Conservation (phyloP, 2,797 vertebrate species). For the Florisuga fusca region DNA sequence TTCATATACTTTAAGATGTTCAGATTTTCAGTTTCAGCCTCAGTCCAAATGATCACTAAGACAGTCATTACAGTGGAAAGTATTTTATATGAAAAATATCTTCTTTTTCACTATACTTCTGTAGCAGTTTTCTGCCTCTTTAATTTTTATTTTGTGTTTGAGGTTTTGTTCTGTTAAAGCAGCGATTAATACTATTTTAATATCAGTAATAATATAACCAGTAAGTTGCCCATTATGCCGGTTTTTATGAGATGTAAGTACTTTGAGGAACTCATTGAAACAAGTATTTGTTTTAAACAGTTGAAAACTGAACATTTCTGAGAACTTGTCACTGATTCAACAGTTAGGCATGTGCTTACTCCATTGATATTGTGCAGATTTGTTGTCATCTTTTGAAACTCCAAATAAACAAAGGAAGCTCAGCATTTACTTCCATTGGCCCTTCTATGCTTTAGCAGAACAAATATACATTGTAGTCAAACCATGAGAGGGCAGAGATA, state of each 20-base stretch:
- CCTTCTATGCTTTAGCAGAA: neutral
- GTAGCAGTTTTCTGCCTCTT: neutral
- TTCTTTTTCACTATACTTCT: neutral
- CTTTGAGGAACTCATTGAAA: neutral
- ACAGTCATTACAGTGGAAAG: neutral
- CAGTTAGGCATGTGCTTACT: neutral
- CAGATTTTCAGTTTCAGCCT: neutral
- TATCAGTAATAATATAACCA: neutral
- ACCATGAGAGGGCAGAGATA: neutral
- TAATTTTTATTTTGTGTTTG: neutral
- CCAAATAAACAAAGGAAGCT: neutral
- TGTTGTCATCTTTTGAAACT: neutral
- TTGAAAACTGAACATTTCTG: neutral
- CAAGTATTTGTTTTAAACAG: neutral
- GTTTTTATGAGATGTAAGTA: neutral
- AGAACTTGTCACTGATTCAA: neutral
- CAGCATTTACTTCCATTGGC: neutral
- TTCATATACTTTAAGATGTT: neutral
- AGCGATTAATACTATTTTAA: neutral
- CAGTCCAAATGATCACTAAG: neutral
- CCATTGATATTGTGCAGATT: neutral
- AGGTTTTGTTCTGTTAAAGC: neutral
- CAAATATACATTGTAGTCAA: neutral
- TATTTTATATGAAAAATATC: neutral
- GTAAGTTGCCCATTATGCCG: neutral